A percentile compares a stretch with the other conserved stretches of the same genome.
phyloP scores from a whole-genome alignment of 2,888 invertebrate genomes.

The Macrophya annulata region DNA sequence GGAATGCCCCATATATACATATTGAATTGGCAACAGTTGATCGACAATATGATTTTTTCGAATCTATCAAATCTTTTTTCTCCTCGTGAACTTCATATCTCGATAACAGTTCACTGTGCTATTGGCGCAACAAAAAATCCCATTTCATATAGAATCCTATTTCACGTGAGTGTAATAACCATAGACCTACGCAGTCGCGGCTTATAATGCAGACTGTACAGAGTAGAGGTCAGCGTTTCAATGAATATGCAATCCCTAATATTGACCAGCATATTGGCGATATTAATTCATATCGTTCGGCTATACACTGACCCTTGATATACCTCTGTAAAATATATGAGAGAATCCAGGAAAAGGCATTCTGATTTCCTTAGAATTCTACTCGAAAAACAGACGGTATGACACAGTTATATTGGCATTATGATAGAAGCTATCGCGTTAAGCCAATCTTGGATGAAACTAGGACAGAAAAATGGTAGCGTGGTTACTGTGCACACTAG shows the following conservation, averaged over 20 bases:
- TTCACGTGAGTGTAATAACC: background rate
- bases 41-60: background rate
- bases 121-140: conserved; percentile 20
- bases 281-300: conserved; percentile 1
- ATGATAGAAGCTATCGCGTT: no score
- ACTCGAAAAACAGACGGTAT: no score
- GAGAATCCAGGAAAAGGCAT: background rate
- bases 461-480: no score
- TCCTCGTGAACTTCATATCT: background rate
- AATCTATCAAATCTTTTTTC: background rate
- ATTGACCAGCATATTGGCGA: conserved; percentile 1
- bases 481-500: background rate
- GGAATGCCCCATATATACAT: no score
- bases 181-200: background rate
- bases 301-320: background rate
- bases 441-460: no score
- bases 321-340: background rate
- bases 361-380: background rate
- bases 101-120: background rate
- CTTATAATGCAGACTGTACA: background rate
- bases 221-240: background rate
- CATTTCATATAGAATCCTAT: conserved; percentile 33
- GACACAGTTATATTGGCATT: no score
- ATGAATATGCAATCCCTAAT: background rate
- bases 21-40: background rate